Evolutionary conservation across 2,113 vertebrate species (phyloP), one percentile per base, ranked within the genome.

Genomic region (Boleophthalmus pectinirostris): DNA sequence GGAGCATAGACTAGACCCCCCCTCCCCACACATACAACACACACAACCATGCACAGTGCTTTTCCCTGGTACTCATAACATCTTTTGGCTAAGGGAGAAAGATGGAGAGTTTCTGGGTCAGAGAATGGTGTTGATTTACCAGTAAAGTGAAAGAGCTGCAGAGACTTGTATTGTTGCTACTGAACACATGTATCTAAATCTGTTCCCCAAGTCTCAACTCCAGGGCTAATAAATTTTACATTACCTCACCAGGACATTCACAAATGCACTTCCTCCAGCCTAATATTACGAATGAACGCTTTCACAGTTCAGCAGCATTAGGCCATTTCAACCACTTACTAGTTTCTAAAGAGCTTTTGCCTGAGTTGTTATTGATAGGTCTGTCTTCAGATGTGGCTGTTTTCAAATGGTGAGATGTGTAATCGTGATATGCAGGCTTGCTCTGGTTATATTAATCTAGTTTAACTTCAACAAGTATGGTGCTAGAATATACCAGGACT

Each of bases 51-150:
- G 72, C 65, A 74, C 54, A 70, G 53, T 35, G 53, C 73, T 66
- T 25, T 64, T 71, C 69, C 67, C 77, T 68, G 80, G 69, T 70
- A 73, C 76, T 35, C 25, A 35, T 69, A 73, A 46, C 61, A 77
- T 76, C 69, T 82, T 81, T 80, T 76, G 74, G 45, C 63, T 66
- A 7, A 58, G 56, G 14, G 56, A 16, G 23, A 58, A 23, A 6
- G 21, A 24, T 66, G 79, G 51, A 82, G 51, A 75, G 20, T 86
- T 82, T 88, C 68, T 88, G 86, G 83, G 83, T 81, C 82, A 87
- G 54, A 75, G 75, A 49, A 69, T 35, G 60, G 64, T 74, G 64
- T 81, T 82, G 64, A 88, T 77, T 84, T 77, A 83, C 69, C 61
- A 65, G 43, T 58, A 78, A 69, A 67, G 58, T 49, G 35, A 68